phyloP scores from a whole-genome alignment of 2,797 vertebrate species.

The Thamnophis elegans region DNA sequence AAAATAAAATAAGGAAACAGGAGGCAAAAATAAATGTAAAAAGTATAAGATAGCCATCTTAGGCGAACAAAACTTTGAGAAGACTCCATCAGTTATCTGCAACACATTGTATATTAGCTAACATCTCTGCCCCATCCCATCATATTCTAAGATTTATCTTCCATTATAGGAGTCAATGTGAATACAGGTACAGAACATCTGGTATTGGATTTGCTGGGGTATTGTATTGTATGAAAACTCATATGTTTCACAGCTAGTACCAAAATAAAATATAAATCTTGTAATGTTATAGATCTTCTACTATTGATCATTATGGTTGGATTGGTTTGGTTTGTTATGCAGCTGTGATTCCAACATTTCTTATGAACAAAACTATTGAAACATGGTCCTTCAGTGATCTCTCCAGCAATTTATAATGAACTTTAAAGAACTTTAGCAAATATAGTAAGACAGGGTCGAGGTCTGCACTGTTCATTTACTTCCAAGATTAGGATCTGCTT shows the following conservation, averaged over 20 bases:
- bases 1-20: not conserved
- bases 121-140: not conserved
- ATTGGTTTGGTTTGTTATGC: not conserved
- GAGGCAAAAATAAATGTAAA: not conserved
- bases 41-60: not conserved
- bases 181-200: not conserved
- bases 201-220: not conserved
- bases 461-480: not conserved
- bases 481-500: not conserved
- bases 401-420: not conserved
- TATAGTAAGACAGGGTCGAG: not conserved
- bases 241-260: not conserved
- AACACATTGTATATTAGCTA: not conserved
- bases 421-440: not conserved
- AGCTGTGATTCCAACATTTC: not conserved
- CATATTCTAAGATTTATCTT: not conserved
- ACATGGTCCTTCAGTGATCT: not conserved
- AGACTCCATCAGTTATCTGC: not conserved
- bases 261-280: not conserved
- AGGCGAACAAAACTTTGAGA: not conserved
- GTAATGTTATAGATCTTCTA: not conserved
- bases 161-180: not conserved
- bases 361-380: not conserved
- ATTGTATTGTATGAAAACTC: not conserved
- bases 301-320: not conserved